Base-by-base conservation (phyloP, 2,113 vertebrate genomes). In the Columbina picui region DNA sequence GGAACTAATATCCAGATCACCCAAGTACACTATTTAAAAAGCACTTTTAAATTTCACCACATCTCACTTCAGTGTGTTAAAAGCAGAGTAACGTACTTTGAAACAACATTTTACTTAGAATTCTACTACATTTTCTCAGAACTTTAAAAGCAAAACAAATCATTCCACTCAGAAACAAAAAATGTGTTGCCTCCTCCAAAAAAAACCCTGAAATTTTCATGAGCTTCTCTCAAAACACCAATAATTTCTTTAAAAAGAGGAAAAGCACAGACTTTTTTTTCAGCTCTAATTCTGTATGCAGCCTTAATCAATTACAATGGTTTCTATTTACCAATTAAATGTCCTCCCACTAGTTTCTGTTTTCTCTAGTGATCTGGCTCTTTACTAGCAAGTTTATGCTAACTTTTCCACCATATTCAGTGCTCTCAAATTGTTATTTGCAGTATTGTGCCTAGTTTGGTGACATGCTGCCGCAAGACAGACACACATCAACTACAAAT, bases 291-390 rank as follows among this genome's bases (percentile, higher is more conserved):
- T 90, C 45, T 67, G 4, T 67, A 74, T 32, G 50, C 68, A 81
- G 45, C 10, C 34, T 65, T 80, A 90, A 85, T 79, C 38, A 49
- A n/a, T 76, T 83, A 80, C 57, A 90, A 26, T 25, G 4, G 21
- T 12, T 90, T 34, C 1, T 57, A 70, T 57, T 95, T 91, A 57
- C 12, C n/a, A 36, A 39, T 86, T 81, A 77, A 85, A 89, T 89
- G 7, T 50, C n/a, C 77, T 59, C 45, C 84, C 41, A 45, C 64
- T 60, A 23, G 45, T 50, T 84, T 75, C 36, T 36, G 3, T 84
- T 86, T 89, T 84, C 49, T 83, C 8, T 90, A n/a, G 61, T 43
- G 50, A 67, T 39, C 36, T 91, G 27, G 4, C 36, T 84, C 39
- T 41, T 84, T 45, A 21, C 73, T 57, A 77, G 12, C 38, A 45